Conservation (phyloP, 2,797 vertebrate species). For the Peromyscus attwateri region DNA sequence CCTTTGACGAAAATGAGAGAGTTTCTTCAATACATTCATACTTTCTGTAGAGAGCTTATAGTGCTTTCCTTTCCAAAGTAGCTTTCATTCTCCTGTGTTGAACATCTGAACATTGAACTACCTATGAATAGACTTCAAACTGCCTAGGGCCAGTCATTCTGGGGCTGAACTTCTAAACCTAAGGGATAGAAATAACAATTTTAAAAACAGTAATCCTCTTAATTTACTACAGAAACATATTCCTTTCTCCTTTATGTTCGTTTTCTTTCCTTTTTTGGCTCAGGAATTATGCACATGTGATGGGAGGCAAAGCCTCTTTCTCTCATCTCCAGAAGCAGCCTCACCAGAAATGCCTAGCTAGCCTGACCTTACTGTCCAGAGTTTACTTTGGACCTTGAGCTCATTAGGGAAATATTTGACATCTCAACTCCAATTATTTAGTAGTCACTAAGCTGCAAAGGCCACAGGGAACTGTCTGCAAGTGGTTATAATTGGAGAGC, state of each 20-base stretch:
- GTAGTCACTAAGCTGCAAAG: slow-evolving; percentile 77
- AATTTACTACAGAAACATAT: slow-evolving; percentile 64
- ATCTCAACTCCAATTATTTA: slow-evolving; percentile 79
- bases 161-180: slow-evolving; percentile 61
- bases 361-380: slow-evolving; percentile 46
- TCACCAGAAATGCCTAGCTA: slow-evolving; percentile 55
- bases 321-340: slow-evolving; percentile 8
- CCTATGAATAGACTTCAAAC: slow-evolving; percentile 67
- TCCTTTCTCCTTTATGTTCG: slow-evolving; percentile 14
- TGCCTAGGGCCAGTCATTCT: slow-evolving; percentile 62
- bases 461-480: slow-evolving; percentile 77
- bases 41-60: slow-evolving; percentile 51
- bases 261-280: background rate
- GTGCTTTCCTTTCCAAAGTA: slow-evolving; percentile 67
- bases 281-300: background rate
- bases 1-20: slow-evolving; percentile 68
- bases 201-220: slow-evolving; percentile 66
- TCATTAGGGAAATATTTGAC: slow-evolving; percentile 84
- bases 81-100: slow-evolving; percentile 21
- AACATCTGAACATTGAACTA: slow-evolving; percentile 45
- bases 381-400: slow-evolving; percentile 75
- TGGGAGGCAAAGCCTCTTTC: background rate
- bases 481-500: slow-evolving; percentile 80
- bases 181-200: slow-evolving; percentile 60
- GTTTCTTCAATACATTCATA: slow-evolving; percentile 57